These are phyloP conservation scores for Notothenia coriiceps DNA, from an alignment of 2,113 vertebrate species.

Conservation along the genomic window DNA sequence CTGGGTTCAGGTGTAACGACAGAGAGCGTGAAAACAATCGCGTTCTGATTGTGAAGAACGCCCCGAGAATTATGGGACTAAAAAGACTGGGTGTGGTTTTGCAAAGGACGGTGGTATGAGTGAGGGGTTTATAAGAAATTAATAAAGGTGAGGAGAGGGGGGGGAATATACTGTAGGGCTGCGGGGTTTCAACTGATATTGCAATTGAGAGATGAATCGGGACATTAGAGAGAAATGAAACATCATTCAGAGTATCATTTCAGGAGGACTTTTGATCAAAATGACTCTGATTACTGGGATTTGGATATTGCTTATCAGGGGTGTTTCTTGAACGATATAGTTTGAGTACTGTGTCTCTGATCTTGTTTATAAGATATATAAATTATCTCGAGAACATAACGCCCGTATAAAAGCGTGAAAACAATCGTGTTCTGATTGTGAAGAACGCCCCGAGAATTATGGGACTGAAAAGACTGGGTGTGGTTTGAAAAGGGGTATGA, in stretches of 20 bases:
- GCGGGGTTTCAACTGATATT: no score
- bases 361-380: no score
- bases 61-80: slow-evolving; percentile 13
- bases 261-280: no score
- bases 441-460: slow-evolving; percentile 12
- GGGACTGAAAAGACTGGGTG: slow-evolving; percentile 40
- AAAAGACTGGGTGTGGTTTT: slow-evolving; percentile 53
- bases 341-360: no score
- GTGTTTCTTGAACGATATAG: no score
- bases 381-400: no score
- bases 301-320: no score
- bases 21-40: slow-evolving; percentile 30
- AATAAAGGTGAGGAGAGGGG: slow-evolving; percentile 24
- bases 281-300: no score
- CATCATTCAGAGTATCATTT: no score
- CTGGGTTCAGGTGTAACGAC: slow-evolving; percentile 27
- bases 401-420: background rate
- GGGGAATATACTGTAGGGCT: no score
- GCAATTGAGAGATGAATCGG: no score
- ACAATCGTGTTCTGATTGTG: slow-evolving; percentile 59
- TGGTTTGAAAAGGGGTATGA: slow-evolving; percentile 45
- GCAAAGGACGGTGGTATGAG: slow-evolving; percentile 21
- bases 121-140: slow-evolving; percentile 11
- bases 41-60: slow-evolving; percentile 50
- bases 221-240: no score